phyloP scores from a whole-genome alignment of 2,888 invertebrate species.

The Synergus umbraculus region DNA sequence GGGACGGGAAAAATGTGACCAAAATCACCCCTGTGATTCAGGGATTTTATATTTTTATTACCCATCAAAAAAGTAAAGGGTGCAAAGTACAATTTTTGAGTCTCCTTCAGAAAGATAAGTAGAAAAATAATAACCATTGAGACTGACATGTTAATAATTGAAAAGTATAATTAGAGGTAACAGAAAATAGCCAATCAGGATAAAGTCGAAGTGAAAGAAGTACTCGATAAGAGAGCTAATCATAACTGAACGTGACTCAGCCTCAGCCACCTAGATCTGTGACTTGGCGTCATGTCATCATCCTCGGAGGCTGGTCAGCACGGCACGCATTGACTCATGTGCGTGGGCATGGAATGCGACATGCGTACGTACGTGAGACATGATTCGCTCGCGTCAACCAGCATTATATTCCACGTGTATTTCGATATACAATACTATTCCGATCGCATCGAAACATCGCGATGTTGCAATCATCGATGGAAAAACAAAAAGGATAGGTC shows the following conservation, averaged over 20 bases:
- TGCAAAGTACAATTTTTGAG: no score
- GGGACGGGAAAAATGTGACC: no score
- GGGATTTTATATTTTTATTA: no score
- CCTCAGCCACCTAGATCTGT: constrained; percentile 53
- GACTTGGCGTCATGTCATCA: constrained; percentile 59
- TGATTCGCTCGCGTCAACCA: constrained; percentile 43
- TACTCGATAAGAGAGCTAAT: constrained; percentile 53
- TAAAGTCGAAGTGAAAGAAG: constrained; percentile 53
- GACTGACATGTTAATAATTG: neutral
- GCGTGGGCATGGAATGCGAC: constrained; percentile 71
- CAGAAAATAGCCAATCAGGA: constrained; percentile 40
- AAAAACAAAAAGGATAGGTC: constrained; percentile 1
- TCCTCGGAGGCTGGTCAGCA: constrained; percentile 29
- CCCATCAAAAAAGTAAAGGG: no score
- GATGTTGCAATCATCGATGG: constrained; percentile 27
- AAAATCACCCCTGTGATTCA: no score
- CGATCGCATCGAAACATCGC: neutral
- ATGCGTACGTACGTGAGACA: constrained; percentile 55
- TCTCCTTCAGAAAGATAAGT: no score
- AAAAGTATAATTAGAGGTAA: neutral
- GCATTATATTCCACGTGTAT: constrained; percentile 39
- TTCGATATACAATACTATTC: constrained; percentile 28
- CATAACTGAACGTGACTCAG: constrained; percentile 57
- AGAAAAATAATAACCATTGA: no score
- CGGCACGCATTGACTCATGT: constrained; percentile 72